Evolutionary conservation across 2,888 invertebrate species (phyloP).

Genomic region (Athrips mouffetella): DNA sequence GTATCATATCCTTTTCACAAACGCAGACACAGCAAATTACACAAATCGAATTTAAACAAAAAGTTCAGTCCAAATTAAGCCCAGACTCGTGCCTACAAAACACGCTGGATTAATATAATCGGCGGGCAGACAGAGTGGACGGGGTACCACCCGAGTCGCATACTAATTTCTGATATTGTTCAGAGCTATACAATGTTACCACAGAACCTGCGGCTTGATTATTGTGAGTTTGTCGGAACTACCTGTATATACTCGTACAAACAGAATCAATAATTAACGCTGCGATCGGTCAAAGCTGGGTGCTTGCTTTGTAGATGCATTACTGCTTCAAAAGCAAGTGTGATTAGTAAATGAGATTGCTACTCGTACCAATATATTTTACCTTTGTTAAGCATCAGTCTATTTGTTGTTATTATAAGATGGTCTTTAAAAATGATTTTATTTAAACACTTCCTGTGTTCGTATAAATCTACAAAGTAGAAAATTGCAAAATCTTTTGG

Average conservation of each 20-base stretch:
- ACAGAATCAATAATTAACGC: neutral
- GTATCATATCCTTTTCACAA: too few relatives aligned
- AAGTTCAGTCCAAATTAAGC: conserved; percentile 17
- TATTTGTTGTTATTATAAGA: too few relatives aligned
- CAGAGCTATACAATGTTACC: conserved; percentile 3
- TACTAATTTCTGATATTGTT: conserved; percentile 42
- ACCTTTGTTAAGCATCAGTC: too few relatives aligned
- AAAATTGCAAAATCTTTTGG: too few relatives aligned
- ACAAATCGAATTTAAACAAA: conserved; percentile 2
- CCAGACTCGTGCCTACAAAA: conserved; percentile 40
- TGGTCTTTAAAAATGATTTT: too few relatives aligned
- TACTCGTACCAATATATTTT: too few relatives aligned
- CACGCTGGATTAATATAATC: conserved; percentile 66
- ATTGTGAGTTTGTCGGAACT: conserved; percentile 8
- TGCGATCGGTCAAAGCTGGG: neutral
- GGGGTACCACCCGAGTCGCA: conserved; percentile 51
- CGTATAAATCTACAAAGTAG: too few relatives aligned
- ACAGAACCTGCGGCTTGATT: conserved; percentile 14
- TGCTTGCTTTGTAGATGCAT: neutral
- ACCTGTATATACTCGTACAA: too few relatives aligned
- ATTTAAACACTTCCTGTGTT: too few relatives aligned
- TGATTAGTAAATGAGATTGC: too few relatives aligned
- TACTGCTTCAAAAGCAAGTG: too few relatives aligned
- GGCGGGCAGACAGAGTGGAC: conserved; percentile 52
- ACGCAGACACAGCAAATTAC: neutral